Evolutionary conservation across 2,888 invertebrate species (phyloP), one percentile per base, ranked within the genome.

Genomic region (Griposia aprilina): DNA sequence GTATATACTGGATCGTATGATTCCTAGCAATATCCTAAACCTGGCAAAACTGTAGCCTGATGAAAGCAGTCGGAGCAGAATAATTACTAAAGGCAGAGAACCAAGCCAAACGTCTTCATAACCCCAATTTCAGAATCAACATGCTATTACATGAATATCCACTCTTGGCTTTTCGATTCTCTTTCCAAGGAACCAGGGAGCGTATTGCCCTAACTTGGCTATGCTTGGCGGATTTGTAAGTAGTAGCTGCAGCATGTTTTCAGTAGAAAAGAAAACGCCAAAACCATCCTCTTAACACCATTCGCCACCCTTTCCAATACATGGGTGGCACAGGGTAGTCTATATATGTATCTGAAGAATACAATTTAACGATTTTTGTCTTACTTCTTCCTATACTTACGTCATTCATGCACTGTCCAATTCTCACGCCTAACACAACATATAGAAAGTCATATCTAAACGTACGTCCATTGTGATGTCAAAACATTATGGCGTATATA

Each of bases 401-500:
- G 8, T 52, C 26, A 52, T 80, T 52, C 67, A 67, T n/a, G 6
- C 23, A 60, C 48, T 26, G 20, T 59, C 62, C 0, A 67, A 75
- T 88, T 88, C 90, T 84, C 90, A 88, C 88, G 88, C 79, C 52
- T 52, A 66, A 69, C 26, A 62, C 15, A 80, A 60, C 72, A 57
- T 62, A 77, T 82, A 81, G 87, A 88, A 90, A 90, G 87, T 83
- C 59, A 66, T 80, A 83, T 76, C 76, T 65, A 60, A 77, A 65
- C 75, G 70, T 62, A 62, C 87, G 68, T 88, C 90, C 87, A 92
- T 92, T 91, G 91, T 92, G 86, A 78, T 93, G 94, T 94, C 94
- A 93, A 93, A 94, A 95, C 90, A 91, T 94, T 94, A 90, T 93
- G 91, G 91, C 88, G 83, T 86, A 84, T 88, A 55, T 82, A 20